Base-by-base conservation (phyloP, 2,888 invertebrate species). In the Cheiracanthium punctorium region DNA sequence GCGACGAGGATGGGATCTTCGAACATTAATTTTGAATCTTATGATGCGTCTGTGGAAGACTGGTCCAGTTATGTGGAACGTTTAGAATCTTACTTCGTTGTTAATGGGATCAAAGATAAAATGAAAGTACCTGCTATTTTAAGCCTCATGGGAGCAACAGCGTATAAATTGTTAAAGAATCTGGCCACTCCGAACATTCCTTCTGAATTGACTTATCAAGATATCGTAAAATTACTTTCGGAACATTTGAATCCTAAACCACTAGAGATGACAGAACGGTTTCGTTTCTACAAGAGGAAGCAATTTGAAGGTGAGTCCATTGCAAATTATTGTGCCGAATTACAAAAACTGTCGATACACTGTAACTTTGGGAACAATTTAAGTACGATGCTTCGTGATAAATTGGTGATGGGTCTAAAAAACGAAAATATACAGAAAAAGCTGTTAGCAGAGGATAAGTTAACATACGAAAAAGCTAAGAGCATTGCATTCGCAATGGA, bases 241-340 rank as follows among this genome's bases (percentile, higher is more conserved):
- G 74, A 74, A 74, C 74, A 74, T 74, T 74, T 74, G 74, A 74
- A 74, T 74, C 74, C 74, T 74, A 74, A 74, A 58, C 74, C 74
- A 74, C 64, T 74, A 64, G 74, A 74, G 74, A 74, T 74, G 74
- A 74, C 64, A 74, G 74, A 74, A 74, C 76, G 76, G 76, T 76
- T 76, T 76, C 76, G 76, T 76, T 76, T 76, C 76, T 76, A 76
- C 76, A 76, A 76, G 76, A 76, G 76, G 76, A 76, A 76, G 76
- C 76, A 76, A 76, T 76, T 76, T 76, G 76, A 76, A 76, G 67
- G 76, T 76, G 76, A 76, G 67, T 76, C 76, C 76, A 76, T 67
- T 76, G 65, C 76, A 76, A 76, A 76, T 76, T 76, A 76, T 76
- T 76, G 76, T 76, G 76, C 76, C 76, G 76, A 67, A 76, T 76